Evolutionary conservation across 1,140 invertebrate species (phyloP).

Genomic region (Physella acuta): DNA sequence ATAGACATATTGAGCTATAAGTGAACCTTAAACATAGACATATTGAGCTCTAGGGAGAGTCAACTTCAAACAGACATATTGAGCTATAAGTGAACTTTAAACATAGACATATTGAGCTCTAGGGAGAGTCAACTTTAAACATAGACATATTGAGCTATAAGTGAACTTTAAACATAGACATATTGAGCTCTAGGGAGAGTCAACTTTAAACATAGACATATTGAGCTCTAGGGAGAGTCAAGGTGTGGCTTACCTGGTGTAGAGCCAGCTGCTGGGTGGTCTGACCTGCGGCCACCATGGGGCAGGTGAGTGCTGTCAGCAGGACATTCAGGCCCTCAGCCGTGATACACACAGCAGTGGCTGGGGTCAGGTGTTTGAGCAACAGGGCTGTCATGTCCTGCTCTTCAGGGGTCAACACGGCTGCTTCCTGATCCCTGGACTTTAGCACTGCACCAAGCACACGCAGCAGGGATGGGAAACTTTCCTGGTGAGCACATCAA

Average conservation of each 20-base stretch:
- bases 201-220: no score
- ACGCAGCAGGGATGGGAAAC: not conserved
- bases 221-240: no score
- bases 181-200: no score
- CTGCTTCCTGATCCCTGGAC: not conserved
- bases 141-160: no score
- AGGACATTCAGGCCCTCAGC: not conserved
- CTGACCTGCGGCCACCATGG: not conserved
- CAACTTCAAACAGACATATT: no score
- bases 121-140: no score
- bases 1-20: no score
- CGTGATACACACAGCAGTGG: conserved; percentile 1
- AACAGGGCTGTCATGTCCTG: not conserved
- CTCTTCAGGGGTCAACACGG: conserved; percentile 4
- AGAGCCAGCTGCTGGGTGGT: conserved; percentile 5
- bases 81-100: no score
- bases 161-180: no score
- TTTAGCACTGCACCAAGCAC: conserved; percentile 10
- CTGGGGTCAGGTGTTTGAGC: not conserved
- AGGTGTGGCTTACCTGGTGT: conserved; percentile 29
- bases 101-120: no score
- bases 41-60: no score
- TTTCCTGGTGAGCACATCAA: conserved; percentile 10
- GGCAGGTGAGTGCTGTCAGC: conserved; percentile 1
- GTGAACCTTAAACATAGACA: no score